Base-by-base conservation (phyloP, 2,797 vertebrate genomes). In the Siniperca undulata region DNA sequence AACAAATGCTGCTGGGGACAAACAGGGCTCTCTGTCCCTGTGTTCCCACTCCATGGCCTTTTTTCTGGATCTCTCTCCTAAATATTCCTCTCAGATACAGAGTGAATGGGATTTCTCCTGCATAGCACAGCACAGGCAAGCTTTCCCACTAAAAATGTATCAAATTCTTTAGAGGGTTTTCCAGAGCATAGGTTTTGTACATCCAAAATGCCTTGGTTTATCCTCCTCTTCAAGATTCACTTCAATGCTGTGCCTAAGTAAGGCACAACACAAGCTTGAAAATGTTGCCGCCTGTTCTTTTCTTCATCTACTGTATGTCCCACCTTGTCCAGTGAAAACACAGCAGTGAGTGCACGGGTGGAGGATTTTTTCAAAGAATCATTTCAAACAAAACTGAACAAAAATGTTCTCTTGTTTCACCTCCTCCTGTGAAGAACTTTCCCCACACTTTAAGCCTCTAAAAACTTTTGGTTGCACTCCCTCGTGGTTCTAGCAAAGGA, bases 1-100 rank as follows among this genome's bases (percentile, higher is more conserved):
- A 75, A 98, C 95, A 92, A 97, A 98, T 61, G 97, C 97, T 13
- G 97, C 97, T 0, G 97, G 96, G 4, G 97, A 98, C 78, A 97
- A 95, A 77, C 95, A 95, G 34, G 96, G 91, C 52, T 96, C 95
- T 77, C 94, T 89, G 3, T 96, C 92, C 83, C 93, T 91, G 82
- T 93, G 95, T 16, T 96, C 95, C 82, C 88, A 93, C 90, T 97
- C 96, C 95, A 96, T 96, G 82, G 65, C 83, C 34, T 84, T 83
- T 73, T 66, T 56, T 55, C 30, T 58, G 24, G 42, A 82, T 75
- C 55, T 78, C 64, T 87, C 77, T 81, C 59, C 68, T 71, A 61
- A 83, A 78, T 80, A 87, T 72, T 89, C 87, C 91, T 79, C 53
- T 92, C 70, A 84, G 79, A 82, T 14, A 78, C 58, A n/a, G 44